These are phyloP conservation scores for Lasioglossum marginatum DNA, from an alignment of 2,888 invertebrate genomes.

Conservation along the genomic window DNA sequence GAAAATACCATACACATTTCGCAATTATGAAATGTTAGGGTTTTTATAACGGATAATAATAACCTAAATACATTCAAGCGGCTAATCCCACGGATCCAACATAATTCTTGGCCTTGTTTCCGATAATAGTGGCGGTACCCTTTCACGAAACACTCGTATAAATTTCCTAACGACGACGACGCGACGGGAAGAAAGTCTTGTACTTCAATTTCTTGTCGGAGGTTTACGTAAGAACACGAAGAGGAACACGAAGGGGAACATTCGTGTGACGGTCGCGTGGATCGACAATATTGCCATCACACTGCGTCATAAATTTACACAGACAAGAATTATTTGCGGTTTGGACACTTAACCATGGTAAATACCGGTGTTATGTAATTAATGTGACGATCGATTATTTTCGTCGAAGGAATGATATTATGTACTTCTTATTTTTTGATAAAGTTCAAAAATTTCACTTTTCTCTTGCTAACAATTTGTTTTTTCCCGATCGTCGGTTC, in stretches of 20 bases:
- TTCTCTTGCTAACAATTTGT: not conserved
- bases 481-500: not conserved
- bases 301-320: not conserved
- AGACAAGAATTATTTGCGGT: not conserved
- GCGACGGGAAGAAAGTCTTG: constrained; percentile 30
- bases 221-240: constrained; percentile 44
- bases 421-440: not conserved
- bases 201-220: constrained; percentile 20
- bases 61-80: not conserved
- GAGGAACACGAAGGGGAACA: constrained; percentile 12
- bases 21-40: not conserved
- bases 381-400: constrained; percentile 7
- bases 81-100: constrained; percentile 15
- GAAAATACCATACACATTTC: not conserved
- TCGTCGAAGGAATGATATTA: not conserved
- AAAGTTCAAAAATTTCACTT: not conserved
- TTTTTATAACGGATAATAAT: not conserved
- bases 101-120: constrained; percentile 43
- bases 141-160: constrained; percentile 46
- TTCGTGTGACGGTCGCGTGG: constrained; percentile 5
- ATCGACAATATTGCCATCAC: not conserved
- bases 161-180: constrained; percentile 17
- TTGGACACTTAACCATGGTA: not conserved
- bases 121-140: constrained; percentile 53
- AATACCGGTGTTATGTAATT: constrained; percentile 26